Evolutionary conservation across 2,113 vertebrate genomes (phyloP).

Genomic region (Theristicus caerulescens): DNA sequence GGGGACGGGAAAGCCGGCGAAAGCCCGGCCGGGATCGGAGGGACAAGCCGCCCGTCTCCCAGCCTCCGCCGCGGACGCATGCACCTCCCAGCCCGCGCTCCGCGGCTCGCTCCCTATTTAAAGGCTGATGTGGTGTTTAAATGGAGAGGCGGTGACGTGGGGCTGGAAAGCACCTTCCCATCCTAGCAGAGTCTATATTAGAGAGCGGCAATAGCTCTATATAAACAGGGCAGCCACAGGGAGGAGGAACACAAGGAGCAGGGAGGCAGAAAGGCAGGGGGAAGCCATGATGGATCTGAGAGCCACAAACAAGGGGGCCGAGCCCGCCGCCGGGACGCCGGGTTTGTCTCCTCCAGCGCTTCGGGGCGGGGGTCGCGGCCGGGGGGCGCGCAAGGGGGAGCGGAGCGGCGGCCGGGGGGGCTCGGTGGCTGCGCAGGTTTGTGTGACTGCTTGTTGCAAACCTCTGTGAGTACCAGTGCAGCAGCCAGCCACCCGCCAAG

Average conservation of each 20-base stretch:
- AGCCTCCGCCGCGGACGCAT: constrained; percentile 63
- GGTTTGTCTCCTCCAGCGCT: constrained; percentile 66
- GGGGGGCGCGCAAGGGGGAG: constrained; percentile 50
- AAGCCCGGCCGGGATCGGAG: neutral
- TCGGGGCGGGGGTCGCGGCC: constrained; percentile 58
- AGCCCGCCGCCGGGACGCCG: constrained; percentile 67
- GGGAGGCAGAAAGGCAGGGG: constrained; percentile 76
- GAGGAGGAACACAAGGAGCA: constrained; percentile 89
- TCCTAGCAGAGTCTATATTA: constrained; percentile 98
- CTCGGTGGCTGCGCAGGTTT: constrained; percentile 43
- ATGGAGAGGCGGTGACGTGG: constrained; percentile 95
- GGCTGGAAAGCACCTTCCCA: constrained; percentile 95
- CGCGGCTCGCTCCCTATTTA: constrained; percentile 89
- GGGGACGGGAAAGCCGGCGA: neutral
- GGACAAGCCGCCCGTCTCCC: constrained; percentile 2
- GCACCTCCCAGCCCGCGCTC: constrained; percentile 78
- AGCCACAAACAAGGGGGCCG: constrained; percentile 66
- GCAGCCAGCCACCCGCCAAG: constrained; percentile 42
- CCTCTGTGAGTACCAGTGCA: constrained; percentile 70
- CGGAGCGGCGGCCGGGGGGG: constrained; percentile 7
- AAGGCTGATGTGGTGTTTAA: constrained; percentile 94
- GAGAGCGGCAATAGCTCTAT: constrained; percentile 96
- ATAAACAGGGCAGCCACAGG: constrained; percentile 89
- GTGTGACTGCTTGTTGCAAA: constrained; percentile 81
- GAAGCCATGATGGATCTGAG: constrained; percentile 79